Percentiles rank a stretch among this genome's conserved stretches.
phyloP scores from a whole-genome alignment of 2,888 invertebrate genomes.

The Empis livida region DNA sequence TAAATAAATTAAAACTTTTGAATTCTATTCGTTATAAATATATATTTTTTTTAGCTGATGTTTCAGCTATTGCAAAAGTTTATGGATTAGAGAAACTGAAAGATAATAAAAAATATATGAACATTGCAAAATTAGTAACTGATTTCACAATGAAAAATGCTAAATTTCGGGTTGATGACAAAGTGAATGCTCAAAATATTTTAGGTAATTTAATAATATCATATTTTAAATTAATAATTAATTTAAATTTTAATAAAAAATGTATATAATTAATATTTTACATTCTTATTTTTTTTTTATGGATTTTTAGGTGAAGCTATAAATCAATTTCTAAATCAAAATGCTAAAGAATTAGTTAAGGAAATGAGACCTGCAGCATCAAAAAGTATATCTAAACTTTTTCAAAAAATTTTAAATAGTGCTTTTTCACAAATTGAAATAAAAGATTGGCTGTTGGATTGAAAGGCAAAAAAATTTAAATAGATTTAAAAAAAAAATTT shows the following conservation, averaged over 20 bases:
- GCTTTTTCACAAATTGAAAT: constrained; percentile 56
- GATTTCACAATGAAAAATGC: constrained; percentile 60
- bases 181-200: constrained; percentile 60
- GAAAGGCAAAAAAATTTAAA: background rate
- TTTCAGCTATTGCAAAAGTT: constrained; percentile 55
- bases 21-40: no score
- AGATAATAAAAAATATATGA: constrained; percentile 51
- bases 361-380: constrained; percentile 72
- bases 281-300: background rate
- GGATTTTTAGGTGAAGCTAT: constrained; percentile 55
- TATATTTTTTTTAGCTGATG: constrained; percentile 50
- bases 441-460: background rate
- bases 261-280: background rate
- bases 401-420: constrained; percentile 57
- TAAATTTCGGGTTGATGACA: constrained; percentile 56
- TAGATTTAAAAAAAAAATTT: no score
- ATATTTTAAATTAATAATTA: background rate
- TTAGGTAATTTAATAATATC: constrained; percentile 45
- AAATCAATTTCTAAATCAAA: constrained; percentile 72
- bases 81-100: constrained; percentile 52
- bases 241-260: background rate
- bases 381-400: constrained; percentile 56
- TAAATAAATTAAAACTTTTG: constrained; percentile 13
- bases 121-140: constrained; percentile 50
- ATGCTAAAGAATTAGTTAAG: constrained; percentile 65